These are phyloP conservation scores for Beroe forskalii DNA, from an alignment of 37 sponge, comb jelly and placozoan species.

Conservation along the genomic window DNA sequence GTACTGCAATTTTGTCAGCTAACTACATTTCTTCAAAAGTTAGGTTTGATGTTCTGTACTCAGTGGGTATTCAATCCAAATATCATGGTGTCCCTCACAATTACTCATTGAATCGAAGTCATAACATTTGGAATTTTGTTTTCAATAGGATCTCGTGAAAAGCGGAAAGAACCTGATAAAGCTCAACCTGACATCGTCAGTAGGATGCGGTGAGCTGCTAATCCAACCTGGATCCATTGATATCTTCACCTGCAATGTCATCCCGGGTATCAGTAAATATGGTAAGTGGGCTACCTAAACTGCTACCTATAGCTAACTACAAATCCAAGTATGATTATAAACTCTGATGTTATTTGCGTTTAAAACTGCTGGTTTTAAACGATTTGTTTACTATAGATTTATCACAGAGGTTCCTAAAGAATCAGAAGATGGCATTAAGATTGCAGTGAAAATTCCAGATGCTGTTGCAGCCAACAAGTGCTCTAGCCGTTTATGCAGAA, in stretches of 20 bases:
- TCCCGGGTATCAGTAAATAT: neutral
- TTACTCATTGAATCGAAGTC: too few species aligned
- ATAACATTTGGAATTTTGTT: too few species aligned
- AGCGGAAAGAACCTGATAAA: neutral
- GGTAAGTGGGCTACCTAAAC: neutral
- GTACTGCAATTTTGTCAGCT: too few species aligned
- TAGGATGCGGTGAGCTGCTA: neutral
- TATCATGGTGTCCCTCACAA: too few species aligned
- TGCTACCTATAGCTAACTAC: too few species aligned
- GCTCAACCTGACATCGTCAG: neutral
- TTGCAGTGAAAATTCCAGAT: constrained; percentile 52
- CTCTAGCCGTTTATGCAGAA: constrained; percentile 11
- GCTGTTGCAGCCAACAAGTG: neutral
- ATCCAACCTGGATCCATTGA: constrained; percentile 56
- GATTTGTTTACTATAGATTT: too few species aligned
- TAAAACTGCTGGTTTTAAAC: too few species aligned
- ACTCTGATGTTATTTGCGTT: too few species aligned
- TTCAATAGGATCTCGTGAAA: neutral
- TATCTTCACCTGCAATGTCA: constrained; percentile 1
- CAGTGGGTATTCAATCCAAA: too few species aligned
- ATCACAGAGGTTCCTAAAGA: constrained; percentile 25
- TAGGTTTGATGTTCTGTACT: too few species aligned
- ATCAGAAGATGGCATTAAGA: neutral
- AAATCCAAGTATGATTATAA: too few species aligned
- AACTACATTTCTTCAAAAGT: too few species aligned